A percentile compares a stretch with the other conserved stretches of the same genome.
Conservation (phyloP, 2,113 vertebrate species). For the Verasper variegatus region DNA sequence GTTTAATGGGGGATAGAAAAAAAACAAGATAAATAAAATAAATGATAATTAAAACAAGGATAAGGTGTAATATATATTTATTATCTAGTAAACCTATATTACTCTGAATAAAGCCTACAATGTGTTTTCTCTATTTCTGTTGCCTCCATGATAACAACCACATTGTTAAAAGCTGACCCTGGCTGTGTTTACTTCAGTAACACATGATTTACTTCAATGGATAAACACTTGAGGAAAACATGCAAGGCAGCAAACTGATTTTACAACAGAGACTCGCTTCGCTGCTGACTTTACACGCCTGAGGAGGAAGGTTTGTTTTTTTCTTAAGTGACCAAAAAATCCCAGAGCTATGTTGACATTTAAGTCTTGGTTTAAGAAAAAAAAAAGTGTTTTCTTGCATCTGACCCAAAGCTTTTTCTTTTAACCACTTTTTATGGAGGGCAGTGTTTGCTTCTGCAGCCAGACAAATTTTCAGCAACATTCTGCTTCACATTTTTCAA, state of each 20-base stretch:
- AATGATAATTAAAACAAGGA: not conserved
- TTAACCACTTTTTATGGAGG: constrained; percentile 16
- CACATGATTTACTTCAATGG: constrained; percentile 31
- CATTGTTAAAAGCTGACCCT: constrained; percentile 13
- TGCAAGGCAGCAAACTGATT: not conserved
- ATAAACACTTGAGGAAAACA: constrained; percentile 19
- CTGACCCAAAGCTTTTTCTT: constrained; percentile 5
- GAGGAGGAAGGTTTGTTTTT: not conserved
- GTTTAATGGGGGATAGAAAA: not conserved
- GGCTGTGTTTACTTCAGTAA: constrained; percentile 17
- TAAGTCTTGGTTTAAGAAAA: not conserved
- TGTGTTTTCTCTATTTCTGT: constrained; percentile 1
- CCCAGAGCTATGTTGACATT: constrained; percentile 3
- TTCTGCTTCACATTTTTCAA: constrained; percentile 15
- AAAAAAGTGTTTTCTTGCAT: not conserved
- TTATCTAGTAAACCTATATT: constrained; percentile 2
- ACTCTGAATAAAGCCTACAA: not conserved
- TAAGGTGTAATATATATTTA: not conserved
- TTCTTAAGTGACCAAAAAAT: constrained; percentile 1
- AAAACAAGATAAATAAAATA: not conserved
- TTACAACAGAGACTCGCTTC: constrained; percentile 21
- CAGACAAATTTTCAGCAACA: constrained; percentile 11
- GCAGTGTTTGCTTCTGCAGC: constrained; percentile 16
- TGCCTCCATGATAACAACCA: constrained; percentile 7
- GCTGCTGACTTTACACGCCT: constrained; percentile 5